Conservation (phyloP, 2,113 vertebrate genomes). For the Arothron firmamentum region DNA sequence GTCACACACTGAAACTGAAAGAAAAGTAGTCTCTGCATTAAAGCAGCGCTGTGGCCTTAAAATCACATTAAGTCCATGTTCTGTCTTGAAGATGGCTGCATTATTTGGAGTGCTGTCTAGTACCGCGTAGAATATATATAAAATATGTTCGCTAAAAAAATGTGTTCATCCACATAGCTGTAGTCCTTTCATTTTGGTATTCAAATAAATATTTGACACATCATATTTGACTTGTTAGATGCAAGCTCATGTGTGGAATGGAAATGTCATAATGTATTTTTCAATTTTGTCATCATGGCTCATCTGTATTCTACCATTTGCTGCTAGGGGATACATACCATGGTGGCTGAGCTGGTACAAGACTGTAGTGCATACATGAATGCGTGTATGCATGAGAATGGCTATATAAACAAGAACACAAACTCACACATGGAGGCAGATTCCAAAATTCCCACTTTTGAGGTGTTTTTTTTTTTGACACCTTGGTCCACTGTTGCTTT, state of each 20-base stretch:
- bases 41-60: slow-evolving; percentile 23
- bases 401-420: slow-evolving; percentile 42
- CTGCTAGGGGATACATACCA: slow-evolving; percentile 55
- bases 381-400: slow-evolving; percentile 50
- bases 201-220: slow-evolving; percentile 71
- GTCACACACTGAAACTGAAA: slow-evolving; percentile 23
- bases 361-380: slow-evolving; percentile 43
- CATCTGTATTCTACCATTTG: slow-evolving; percentile 47
- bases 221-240: slow-evolving; percentile 73
- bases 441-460: slow-evolving; percentile 41
- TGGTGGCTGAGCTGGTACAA: slow-evolving; percentile 36
- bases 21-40: slow-evolving; percentile 26
- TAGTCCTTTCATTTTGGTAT: slow-evolving; percentile 36
- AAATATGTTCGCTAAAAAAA: slow-evolving; percentile 32
- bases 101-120: slow-evolving; percentile 52
- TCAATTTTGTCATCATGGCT: slow-evolving; percentile 60
- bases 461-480: not conserved
- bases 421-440: slow-evolving; percentile 55
- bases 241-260: slow-evolving; percentile 69
- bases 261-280: slow-evolving; percentile 71
- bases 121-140: slow-evolving; percentile 9
- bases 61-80: slow-evolving; percentile 29
- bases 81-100: slow-evolving; percentile 37
- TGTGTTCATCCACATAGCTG: slow-evolving; percentile 1
- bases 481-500: slow-evolving; percentile 68